Evolutionary conservation across 2,888 invertebrate species (phyloP), one percentile per base, ranked within the genome.

Genomic region (Callyntrura guangdongensis): DNA sequence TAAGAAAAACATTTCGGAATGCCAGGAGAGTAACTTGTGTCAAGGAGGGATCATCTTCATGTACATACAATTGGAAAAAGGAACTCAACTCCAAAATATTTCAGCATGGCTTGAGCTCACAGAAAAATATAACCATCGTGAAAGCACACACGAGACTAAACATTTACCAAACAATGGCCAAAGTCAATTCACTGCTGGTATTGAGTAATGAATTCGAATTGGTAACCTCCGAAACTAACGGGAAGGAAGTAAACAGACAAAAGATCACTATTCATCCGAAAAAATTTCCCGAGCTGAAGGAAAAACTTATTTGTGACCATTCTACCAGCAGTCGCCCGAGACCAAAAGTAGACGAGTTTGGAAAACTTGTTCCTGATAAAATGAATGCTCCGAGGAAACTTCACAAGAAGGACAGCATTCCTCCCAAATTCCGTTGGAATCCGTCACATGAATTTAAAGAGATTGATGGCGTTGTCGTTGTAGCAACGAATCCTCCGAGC

Each of bases 161-260:
- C 5, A 6, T 72, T 14, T 72, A 56, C 25, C 85, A 85, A 36
- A 49, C 49, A 11, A 27, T 45, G 5, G 85, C 64, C 20, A 72
- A 53, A 47, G 45, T 84, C 1, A 84, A 84, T n/a, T 22, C 67
- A 14, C 1, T 84, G 0, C 14, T 84, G n/a, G 53, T 84, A 11
- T 25, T 84, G 5, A 49, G 47, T 12, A 67, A 67, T 25, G 12
- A 22, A 12, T 84, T 49, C 22, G 69, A 27, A 8, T 12, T 25
- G 8, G 69, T 84, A 2, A 84, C 69, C 5, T 20, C 36, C 25
- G 25, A 67, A 12, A 22, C 22, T 0, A 67, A 53, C 5, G 84
- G 84, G 25, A 47, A 64, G 20, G 69, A 27, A 25, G 9, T 84
- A 6, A 8, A 11, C 25, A n/a, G 27, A 12, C 12, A 69, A 17